These are phyloP conservation scores for Xerus inauris DNA, from an alignment of 2,113 vertebrate species.

Conservation along the genomic window DNA sequence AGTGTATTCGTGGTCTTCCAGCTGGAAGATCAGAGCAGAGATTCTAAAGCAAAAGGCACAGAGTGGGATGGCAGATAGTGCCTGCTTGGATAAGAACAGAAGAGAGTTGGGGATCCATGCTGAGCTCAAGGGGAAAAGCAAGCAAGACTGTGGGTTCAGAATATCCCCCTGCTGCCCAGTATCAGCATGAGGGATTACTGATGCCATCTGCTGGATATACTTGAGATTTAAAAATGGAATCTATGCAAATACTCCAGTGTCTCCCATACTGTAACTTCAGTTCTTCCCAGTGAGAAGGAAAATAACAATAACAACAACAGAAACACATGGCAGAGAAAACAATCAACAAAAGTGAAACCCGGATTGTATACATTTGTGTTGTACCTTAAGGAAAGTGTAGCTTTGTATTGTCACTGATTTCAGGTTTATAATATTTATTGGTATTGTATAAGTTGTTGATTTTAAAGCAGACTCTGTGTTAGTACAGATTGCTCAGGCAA, in stretches of 20 bases:
- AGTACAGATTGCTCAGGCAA: not conserved
- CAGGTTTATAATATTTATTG: not conserved
- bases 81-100: constrained; percentile 75
- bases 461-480: not conserved
- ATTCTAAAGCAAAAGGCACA: constrained; percentile 69
- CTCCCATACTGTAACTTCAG: not conserved
- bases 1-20: constrained; percentile 71
- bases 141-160: constrained; percentile 56
- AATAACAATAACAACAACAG: not conserved
- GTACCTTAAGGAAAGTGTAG: not conserved
- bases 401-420: not conserved
- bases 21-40: constrained; percentile 75
- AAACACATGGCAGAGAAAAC: not conserved
- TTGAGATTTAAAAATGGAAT: constrained; percentile 45
- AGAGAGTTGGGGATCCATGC: constrained; percentile 52
- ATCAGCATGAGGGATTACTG: constrained; percentile 47
- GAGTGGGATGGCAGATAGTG: constrained; percentile 61
- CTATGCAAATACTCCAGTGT: not conserved
- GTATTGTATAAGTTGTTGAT: too few species aligned
- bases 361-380: not conserved
- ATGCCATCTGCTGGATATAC: constrained; percentile 74
- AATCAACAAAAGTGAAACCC: not conserved
- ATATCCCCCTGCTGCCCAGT: constrained; percentile 20
- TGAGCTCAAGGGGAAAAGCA: constrained; percentile 71
- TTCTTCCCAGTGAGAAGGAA: not conserved